Percentiles rank a stretch among this genome's conserved stretches.
phyloP scores from a whole-genome alignment of 2,797 vertebrate genomes.

The Ceryle rudis region DNA sequence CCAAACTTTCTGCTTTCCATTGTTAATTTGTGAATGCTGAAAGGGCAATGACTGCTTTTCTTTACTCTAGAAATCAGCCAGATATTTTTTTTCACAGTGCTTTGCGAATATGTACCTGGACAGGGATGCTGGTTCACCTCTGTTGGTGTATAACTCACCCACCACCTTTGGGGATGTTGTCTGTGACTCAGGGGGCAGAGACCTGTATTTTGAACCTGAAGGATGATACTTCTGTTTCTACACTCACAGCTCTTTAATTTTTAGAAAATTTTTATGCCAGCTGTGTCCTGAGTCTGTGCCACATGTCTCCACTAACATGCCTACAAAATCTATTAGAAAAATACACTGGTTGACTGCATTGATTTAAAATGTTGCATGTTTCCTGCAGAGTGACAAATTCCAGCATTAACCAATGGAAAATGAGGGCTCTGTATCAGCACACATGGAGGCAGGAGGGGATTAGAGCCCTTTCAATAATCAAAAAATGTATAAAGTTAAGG shows the following conservation, averaged over 20 bases:
- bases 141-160: background rate
- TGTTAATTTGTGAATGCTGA: background rate
- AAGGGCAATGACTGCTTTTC: background rate
- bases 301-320: background rate
- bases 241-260: background rate
- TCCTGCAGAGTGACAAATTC: conserved; percentile 9
- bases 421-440: conserved; percentile 31
- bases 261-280: background rate
- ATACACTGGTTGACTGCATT: background rate
- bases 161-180: background rate
- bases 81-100: background rate
- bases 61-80: background rate
- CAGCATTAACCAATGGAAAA: background rate
- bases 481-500: conserved; percentile 49
- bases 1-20: background rate
- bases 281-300: background rate
- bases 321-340: background rate
- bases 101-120: background rate
- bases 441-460: conserved; percentile 35
- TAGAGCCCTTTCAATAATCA: conserved; percentile 51
- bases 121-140: background rate
- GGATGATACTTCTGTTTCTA: background rate
- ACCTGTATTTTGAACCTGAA: background rate
- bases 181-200: background rate
- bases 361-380: background rate